Conservation (phyloP, 2,113 vertebrate genomes). For the Caranx ignobilis region DNA sequence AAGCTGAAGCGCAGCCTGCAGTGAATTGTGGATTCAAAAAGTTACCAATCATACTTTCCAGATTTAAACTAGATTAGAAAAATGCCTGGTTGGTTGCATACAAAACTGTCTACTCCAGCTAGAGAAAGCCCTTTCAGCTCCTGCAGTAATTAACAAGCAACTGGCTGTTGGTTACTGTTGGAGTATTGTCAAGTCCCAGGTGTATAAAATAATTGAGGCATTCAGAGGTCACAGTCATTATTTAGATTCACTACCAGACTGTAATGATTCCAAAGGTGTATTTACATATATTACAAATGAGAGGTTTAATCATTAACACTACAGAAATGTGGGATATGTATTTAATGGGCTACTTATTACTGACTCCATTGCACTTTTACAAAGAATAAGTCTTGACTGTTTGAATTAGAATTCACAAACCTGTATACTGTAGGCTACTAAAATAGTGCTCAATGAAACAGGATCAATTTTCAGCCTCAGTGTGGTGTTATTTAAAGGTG, state of each 20-base stretch:
- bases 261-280: slow-evolving; percentile 24
- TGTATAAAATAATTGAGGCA: slow-evolving; percentile 37
- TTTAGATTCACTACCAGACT: slow-evolving; percentile 23
- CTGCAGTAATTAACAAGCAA: slow-evolving; percentile 24
- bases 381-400: not conserved
- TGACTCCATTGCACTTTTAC: not conserved
- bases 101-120: not conserved
- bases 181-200: slow-evolving; percentile 21
- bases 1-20: not conserved
- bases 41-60: not conserved
- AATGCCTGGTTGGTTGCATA: not conserved
- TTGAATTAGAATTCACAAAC: slow-evolving; percentile 5
- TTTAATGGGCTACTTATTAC: not conserved
- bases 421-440: not conserved
- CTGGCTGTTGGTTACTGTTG: slow-evolving; percentile 2
- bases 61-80: not conserved
- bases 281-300: slow-evolving; percentile 45
- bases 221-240: slow-evolving; percentile 25
- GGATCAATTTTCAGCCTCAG: slow-evolving; percentile 13
- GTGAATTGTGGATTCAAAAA: not conserved
- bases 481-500: slow-evolving; percentile 58
- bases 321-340: not conserved
- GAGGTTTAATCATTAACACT: slow-evolving; percentile 5
- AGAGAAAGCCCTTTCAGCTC: not conserved
- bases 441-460: slow-evolving; percentile 28